These are phyloP conservation scores for Trinectes maculatus DNA, from an alignment of 2,113 vertebrate genomes.

Conservation along the genomic window DNA sequence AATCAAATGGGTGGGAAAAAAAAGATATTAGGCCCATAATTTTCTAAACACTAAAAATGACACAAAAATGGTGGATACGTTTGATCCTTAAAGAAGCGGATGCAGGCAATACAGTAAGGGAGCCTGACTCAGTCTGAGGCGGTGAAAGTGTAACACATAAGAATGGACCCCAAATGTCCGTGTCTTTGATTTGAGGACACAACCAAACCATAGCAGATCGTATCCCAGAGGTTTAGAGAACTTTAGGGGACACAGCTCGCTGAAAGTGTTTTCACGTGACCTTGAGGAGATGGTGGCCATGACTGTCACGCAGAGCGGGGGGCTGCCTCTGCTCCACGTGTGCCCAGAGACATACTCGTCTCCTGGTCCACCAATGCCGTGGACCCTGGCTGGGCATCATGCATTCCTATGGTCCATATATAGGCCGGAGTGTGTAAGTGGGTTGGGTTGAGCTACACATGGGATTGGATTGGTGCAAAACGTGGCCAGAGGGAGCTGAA, in stretches of 20 bases:
- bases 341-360: constrained; percentile 41
- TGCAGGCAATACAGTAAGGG: constrained; percentile 20
- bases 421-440: constrained; percentile 10
- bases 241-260: constrained; percentile 3
- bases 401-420: constrained; percentile 54
- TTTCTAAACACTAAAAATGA: too few species aligned
- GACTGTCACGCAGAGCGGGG: constrained; percentile 38
- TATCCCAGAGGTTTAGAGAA: too few species aligned
- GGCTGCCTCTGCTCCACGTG: constrained; percentile 48
- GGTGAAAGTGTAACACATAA: neutral
- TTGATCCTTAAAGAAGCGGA: constrained; percentile 12
- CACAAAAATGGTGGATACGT: too few species aligned
- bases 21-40: too few species aligned
- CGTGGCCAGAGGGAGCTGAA: constrained; percentile 42
- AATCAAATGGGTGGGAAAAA: too few species aligned
- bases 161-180: neutral
- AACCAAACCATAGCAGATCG: neutral
- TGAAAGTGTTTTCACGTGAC: constrained; percentile 65
- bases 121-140: constrained; percentile 14
- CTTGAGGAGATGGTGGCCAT: constrained; percentile 56
- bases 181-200: neutral
- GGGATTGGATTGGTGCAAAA: constrained; percentile 69
- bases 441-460: constrained; percentile 47
- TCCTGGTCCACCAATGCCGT: constrained; percentile 48
- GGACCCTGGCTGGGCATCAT: constrained; percentile 32